phyloP scores from a whole-genome alignment of 2,113 vertebrate species.

The Bungarus multicinctus region DNA sequence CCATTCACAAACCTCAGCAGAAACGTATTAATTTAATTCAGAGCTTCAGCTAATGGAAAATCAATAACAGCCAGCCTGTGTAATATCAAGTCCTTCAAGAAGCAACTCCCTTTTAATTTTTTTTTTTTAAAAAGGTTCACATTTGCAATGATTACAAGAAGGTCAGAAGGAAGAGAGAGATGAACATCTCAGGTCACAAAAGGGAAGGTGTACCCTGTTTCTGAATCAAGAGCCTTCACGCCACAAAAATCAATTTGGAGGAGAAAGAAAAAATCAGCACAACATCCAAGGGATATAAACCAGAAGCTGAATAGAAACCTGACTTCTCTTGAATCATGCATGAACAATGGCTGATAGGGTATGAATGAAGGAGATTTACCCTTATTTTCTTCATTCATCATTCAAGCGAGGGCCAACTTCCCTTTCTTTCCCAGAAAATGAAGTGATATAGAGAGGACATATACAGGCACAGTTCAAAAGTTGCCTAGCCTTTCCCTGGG shows the following conservation, averaged over 20 bases:
- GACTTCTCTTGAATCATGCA: constrained; percentile 58
- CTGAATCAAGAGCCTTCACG: constrained; percentile 24
- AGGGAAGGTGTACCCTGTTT: constrained; percentile 25
- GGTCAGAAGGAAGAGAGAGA: constrained; percentile 23
- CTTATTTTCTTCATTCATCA: constrained; percentile 4
- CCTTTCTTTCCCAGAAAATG: constrained; percentile 34
- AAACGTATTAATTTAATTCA: constrained; percentile 49
- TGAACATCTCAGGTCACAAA: constrained; percentile 13
- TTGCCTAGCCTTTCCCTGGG: background rate
- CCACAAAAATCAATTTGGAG: constrained; percentile 33
- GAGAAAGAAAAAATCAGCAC: constrained; percentile 44
- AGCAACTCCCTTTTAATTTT: constrained; percentile 27
- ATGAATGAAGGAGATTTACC: constrained; percentile 22
- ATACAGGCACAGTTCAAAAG: background rate
- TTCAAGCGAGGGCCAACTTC: constrained; percentile 12
- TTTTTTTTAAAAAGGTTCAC: constrained; percentile 33
- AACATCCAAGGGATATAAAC: constrained; percentile 47
- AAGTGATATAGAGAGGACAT: background rate
- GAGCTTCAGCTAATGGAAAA: constrained; percentile 40
- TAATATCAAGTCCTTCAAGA: constrained; percentile 36
- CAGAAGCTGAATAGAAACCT: constrained; percentile 49
- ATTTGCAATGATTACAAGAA: constrained; percentile 42
- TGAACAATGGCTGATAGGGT: constrained; percentile 50
- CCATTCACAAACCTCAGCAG: constrained; percentile 35
- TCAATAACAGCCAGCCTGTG: constrained; percentile 35